Evolutionary conservation across 2,888 invertebrate species (phyloP).

Genomic region (Lasioglossum morio): DNA sequence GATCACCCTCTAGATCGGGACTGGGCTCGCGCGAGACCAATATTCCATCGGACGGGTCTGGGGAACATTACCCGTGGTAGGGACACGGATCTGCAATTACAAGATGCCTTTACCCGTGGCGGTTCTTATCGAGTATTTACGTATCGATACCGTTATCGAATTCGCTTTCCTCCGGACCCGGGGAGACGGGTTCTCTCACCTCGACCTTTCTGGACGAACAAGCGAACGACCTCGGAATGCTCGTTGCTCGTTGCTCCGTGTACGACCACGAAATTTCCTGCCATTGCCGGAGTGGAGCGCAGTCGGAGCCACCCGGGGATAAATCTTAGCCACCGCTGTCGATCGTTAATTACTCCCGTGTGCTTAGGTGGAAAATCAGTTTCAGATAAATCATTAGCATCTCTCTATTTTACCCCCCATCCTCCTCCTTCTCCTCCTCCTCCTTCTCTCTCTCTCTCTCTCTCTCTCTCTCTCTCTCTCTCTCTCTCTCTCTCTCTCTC

Average conservation of each 20-base stretch:
- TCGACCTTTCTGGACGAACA: conserved; percentile 61
- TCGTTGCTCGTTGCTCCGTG: conserved; percentile 47
- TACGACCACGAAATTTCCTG: conserved; percentile 58
- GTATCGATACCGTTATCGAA: conserved; percentile 73
- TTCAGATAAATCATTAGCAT: conserved; percentile 69
- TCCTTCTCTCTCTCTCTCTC: not conserved
- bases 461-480: not conserved
- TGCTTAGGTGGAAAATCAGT: conserved; percentile 72
- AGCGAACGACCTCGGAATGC: conserved; percentile 66
- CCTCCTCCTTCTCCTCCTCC: no score
- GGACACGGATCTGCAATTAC: conserved; percentile 78
- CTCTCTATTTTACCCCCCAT: not conserved
- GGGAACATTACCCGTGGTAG: conserved; percentile 66
- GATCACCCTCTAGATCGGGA: conserved; percentile 69
- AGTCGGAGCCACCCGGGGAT: conserved; percentile 57
- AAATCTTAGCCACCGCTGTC: conserved; percentile 63
- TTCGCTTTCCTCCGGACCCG: conserved; percentile 36
- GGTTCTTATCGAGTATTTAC: conserved; percentile 74
- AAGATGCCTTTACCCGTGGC: conserved; percentile 61
- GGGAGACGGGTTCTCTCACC: conserved; percentile 48
- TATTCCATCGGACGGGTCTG: conserved; percentile 59
- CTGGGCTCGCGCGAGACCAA: conserved; percentile 49
- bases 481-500: not conserved
- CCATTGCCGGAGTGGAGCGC: conserved; percentile 40
- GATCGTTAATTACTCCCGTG: conserved; percentile 72